Conservation (phyloP, 1,140 invertebrate genomes). For the Sesamia nonagrioides region DNA sequence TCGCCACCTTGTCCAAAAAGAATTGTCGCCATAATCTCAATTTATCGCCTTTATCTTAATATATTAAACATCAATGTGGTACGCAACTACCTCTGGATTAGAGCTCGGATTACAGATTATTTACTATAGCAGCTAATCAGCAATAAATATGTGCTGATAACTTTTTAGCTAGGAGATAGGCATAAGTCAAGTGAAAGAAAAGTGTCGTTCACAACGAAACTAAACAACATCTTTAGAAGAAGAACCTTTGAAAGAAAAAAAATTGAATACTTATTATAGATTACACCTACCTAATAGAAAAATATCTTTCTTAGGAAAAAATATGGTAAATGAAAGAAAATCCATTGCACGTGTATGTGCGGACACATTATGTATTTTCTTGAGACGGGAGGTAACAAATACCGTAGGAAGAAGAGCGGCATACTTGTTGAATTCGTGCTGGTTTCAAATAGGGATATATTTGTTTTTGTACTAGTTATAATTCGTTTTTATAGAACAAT, state of each 20-base stretch:
- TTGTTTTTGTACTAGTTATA: no score
- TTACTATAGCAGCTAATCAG: conserved; percentile 32
- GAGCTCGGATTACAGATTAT: conserved; percentile 55
- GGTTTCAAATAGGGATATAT: not conserved
- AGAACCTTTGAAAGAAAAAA: no score
- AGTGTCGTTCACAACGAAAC: not conserved
- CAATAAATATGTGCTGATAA: conserved; percentile 49
- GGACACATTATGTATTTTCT: not conserved
- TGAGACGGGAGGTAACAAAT: not conserved
- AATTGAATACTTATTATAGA: no score
- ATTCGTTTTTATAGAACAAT: no score
- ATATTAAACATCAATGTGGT: conserved; percentile 45
- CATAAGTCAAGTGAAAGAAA: not conserved
- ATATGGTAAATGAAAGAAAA: not conserved
- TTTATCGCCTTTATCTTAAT: conserved; percentile 57
- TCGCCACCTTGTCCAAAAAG: conserved; percentile 47
- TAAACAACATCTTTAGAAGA: no score
- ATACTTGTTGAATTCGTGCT: not conserved
- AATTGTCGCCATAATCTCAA: conserved; percentile 56
- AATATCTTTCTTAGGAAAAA: no score
- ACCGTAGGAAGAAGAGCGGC: conserved; percentile 4
- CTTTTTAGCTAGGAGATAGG: conserved; percentile 10
- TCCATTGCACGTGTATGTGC: not conserved
- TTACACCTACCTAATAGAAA: no score
- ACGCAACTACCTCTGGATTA: conserved; percentile 59